Percentiles rank a stretch among this genome's conserved stretches.
Conservation (phyloP, 2,888 invertebrate genomes). For the Xestia sexstrigata region DNA sequence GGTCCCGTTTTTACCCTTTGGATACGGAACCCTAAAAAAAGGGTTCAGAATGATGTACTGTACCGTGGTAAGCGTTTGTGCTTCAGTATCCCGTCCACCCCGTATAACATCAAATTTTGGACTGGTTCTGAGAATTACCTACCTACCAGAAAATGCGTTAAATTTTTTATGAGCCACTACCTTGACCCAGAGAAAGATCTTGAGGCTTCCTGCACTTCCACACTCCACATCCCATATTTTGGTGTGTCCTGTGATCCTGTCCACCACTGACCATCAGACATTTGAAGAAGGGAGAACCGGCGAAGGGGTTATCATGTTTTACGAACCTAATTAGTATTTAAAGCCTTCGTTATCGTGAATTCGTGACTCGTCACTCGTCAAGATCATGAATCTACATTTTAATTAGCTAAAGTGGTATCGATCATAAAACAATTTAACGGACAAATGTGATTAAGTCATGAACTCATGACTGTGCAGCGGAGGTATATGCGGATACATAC, state of each 20-base stretch:
- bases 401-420: conserved; percentile 37
- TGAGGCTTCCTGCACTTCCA: neutral
- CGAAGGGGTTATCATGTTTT: conserved; percentile 13
- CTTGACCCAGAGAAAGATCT: neutral
- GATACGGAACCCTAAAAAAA: too few species aligned
- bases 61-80: too few species aligned
- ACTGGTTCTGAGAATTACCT: neutral
- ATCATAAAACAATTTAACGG: conserved; percentile 32
- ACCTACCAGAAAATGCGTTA: neutral
- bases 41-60: too few species aligned
- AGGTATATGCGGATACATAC: neutral
- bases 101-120: neutral
- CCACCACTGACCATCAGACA: neutral
- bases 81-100: neutral
- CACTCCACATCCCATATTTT: neutral
- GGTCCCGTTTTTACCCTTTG: too few species aligned
- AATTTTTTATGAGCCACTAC: neutral
- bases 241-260: too few species aligned
- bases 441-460: conserved; percentile 2
- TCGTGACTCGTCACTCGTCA: conserved; percentile 31
- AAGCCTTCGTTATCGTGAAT: conserved; percentile 32
- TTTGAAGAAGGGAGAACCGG: conserved; percentile 2
- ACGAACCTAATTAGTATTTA: neutral
- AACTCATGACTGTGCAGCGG: neutral
- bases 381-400: conserved; percentile 26